phyloP scores from a whole-genome alignment of 2,888 invertebrate species.

The Glyphotaelius pellucidus region DNA sequence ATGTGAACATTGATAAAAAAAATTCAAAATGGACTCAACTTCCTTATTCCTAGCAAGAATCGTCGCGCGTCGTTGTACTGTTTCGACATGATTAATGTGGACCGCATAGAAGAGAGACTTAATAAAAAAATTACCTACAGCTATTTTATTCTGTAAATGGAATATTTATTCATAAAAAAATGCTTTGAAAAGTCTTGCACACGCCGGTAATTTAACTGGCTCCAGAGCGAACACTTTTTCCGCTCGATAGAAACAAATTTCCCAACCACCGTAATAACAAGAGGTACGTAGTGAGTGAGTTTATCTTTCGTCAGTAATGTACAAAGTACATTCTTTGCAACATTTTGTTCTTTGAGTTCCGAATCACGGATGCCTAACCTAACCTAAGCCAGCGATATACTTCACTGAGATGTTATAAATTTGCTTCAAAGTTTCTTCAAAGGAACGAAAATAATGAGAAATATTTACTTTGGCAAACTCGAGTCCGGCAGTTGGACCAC shows the following conservation, averaged over 20 bases:
- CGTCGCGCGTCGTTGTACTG: too few relatives aligned
- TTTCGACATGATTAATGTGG: too few relatives aligned
- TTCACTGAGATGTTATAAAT: constrained; percentile 24
- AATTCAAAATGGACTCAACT: too few relatives aligned
- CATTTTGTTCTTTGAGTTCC: constrained; percentile 8
- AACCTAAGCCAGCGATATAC: not conserved
- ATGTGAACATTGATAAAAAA: too few relatives aligned
- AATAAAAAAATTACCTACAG: too few relatives aligned
- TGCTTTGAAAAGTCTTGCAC: not conserved
- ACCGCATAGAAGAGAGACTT: too few relatives aligned
- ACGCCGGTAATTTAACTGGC: not conserved
- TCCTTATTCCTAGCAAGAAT: too few relatives aligned
- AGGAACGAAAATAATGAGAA: constrained; percentile 33
- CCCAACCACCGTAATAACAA: not conserved
- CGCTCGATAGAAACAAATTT: not conserved
- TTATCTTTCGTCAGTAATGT: constrained; percentile 5
- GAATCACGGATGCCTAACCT: not conserved
- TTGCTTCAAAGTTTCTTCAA: constrained; percentile 16
- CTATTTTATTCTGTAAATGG: too few relatives aligned
- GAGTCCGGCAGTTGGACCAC: constrained; percentile 40
- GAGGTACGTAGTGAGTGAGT: not conserved
- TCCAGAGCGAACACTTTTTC: not conserved
- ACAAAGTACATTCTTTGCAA: not conserved
- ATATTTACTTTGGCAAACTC: constrained; percentile 42
- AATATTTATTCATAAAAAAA: too few relatives aligned